A percentile compares a stretch with the other conserved stretches of the same genome.
Conservation (phyloP, 2,888 invertebrate species). For the Anagyrus pseudococci region DNA sequence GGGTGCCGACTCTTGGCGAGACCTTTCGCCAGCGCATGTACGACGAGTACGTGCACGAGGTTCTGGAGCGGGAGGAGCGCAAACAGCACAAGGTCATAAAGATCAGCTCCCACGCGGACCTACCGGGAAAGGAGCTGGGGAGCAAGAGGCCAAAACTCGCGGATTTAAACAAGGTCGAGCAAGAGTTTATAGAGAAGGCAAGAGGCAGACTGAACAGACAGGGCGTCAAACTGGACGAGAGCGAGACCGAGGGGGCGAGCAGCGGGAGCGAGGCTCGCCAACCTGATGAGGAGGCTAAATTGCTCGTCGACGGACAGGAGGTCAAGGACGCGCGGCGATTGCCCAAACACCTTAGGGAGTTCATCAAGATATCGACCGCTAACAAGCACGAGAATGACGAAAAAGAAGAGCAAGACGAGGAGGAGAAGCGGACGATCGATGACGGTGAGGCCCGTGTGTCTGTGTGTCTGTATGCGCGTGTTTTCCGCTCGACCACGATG, state of each 20-base stretch:
- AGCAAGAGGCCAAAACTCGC: not conserved
- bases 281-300: slow-evolving; percentile 59
- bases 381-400: slow-evolving; percentile 60
- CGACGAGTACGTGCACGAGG: slow-evolving; percentile 80
- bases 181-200: slow-evolving; percentile 80
- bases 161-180: slow-evolving; percentile 67
- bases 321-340: slow-evolving; percentile 70
- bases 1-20: slow-evolving; percentile 68
- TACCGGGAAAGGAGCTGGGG: slow-evolving; percentile 22
- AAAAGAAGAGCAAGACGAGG: slow-evolving; percentile 47
- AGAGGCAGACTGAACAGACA: slow-evolving; percentile 75
- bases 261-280: slow-evolving; percentile 49
- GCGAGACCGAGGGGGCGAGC: slow-evolving; percentile 47
- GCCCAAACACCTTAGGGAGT: slow-evolving; percentile 81
- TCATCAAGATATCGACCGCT: slow-evolving; percentile 70
- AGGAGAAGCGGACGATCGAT: not conserved
- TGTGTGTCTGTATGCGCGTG: slow-evolving; percentile 36
- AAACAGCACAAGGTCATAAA: slow-evolving; percentile 82
- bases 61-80: slow-evolving; percentile 79
- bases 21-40: slow-evolving; percentile 82
- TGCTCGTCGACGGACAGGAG: slow-evolving; percentile 72
- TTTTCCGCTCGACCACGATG: too few relatives aligned
- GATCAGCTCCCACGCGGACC: slow-evolving; percentile 67
- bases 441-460: slow-evolving; percentile 64
- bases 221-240: slow-evolving; percentile 71